Evolutionary conservation across 2,113 vertebrate genomes (phyloP).

Genomic region (Indicator indicator): DNA sequence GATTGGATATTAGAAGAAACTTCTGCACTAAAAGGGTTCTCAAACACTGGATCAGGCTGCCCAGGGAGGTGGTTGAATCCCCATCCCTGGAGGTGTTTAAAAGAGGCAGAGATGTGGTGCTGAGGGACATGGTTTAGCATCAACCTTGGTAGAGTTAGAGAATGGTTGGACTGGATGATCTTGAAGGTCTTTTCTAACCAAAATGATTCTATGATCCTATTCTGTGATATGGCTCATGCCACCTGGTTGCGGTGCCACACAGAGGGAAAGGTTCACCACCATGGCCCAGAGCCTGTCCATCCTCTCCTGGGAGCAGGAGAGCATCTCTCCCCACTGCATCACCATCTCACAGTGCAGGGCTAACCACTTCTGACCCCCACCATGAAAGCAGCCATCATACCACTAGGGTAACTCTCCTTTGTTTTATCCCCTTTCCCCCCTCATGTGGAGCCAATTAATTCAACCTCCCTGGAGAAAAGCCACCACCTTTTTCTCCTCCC

Average conservation of each 20-base stretch:
- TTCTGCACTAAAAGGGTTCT: too few relatives aligned
- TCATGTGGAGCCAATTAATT: background rate
- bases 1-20: too few relatives aligned
- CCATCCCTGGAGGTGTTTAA: too few relatives aligned
- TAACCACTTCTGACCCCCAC: accelerated
- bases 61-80: too few relatives aligned
- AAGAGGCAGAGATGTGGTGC: too few relatives aligned
- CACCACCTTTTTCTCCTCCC: background rate
- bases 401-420: background rate
- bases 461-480: background rate
- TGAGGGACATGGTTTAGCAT: too few relatives aligned
- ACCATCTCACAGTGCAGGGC: background rate
- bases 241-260: accelerated
- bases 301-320: accelerated
- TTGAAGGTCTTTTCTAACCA: too few relatives aligned
- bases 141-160: too few relatives aligned
- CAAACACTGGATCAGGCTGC: too few relatives aligned
- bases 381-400: accelerated
- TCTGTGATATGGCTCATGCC: background rate
- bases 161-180: too few relatives aligned
- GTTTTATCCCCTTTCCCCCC: background rate
- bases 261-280: background rate
- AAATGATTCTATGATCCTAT: too few relatives aligned
- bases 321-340: background rate
- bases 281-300: too few relatives aligned